Evolutionary conservation across 2,888 invertebrate species (phyloP), one percentile per base, ranked within the genome.

Genomic region (Schrankia costaestrigalis): DNA sequence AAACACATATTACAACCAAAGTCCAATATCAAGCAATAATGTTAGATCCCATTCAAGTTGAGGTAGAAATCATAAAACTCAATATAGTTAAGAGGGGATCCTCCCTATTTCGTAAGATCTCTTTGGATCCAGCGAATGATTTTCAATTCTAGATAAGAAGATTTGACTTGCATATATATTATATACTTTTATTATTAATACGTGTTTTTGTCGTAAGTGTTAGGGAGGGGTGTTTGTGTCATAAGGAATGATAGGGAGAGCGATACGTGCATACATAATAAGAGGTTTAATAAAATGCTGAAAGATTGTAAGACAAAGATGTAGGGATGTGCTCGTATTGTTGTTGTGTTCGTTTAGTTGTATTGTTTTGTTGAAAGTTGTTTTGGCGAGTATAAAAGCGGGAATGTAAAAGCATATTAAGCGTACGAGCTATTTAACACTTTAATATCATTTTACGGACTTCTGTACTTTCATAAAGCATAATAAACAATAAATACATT

Each of bases 81-180:
- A 75, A 78, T 78, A 75, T 75, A 68, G 66, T 73, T 71, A 71
- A 74, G 71, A 77, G 78, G 72, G 60, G 75, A 78, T 77, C 67
- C 64, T 47, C 57, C 63, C 56, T 68, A 64, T 71, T 67, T 53
- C 56, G 55, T 39, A 49, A 43, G 61, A 41, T 48, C 63, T 61
- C 57, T 59, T 57, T 48, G 56, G 40, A 61, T 57, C 63, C 62
- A 52, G 61, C 60, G 68, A 71, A 71, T 71, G 78, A 78, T 78
- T 77, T 56, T 67, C 77, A 77, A 78, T 78, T 77, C 72, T 50
- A 75, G 74, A 73, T 78, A 78, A 78, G 72, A 63, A 69, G 73
- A 75, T 73, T 75, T 68, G 47, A 49, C 57, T 54, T 60, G 55
- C 53, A 58, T 65, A 63, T 46, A 43, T 61, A 62, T n/a, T n/a